Evolutionary conservation across 2,888 invertebrate species (phyloP), one percentile per base, ranked within the genome.

Genomic region (Eledona agricola): DNA sequence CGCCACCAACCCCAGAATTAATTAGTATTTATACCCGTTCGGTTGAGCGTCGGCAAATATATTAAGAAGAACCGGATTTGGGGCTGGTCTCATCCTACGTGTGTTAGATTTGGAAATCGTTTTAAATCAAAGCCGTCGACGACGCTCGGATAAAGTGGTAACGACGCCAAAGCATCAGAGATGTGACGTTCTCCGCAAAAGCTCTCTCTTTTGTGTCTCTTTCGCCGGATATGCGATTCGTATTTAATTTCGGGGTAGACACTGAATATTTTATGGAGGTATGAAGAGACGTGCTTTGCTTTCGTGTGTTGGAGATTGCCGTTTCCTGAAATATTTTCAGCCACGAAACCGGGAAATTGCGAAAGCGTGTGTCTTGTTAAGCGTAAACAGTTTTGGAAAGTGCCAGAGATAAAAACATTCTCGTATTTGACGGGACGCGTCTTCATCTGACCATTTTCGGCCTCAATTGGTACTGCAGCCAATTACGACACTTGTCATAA

Each of bases 111-210:
- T 23, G 17, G 23, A 35, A n/a, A 35, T 35, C 51, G 20, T 16
- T 45, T 51, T 51, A 45, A 51, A 51, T 51, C 43, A 40, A 51
- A 45, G n/a, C 23, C 15, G 42, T 29, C 38, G 16, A 23, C 26
- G 32, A n/a, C n/a, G 32, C 19, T 12, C 16, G 26, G 43, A 29
- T 29, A 15, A 42, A 42, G 29, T 42, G 28, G 42, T 42, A 38
- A 42, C 42, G 20, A 42, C 20, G 29, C 9, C 13, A 13, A 28
- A 13, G 42, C 29, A 29, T 42, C 29, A 42, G 20, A n/a, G 12
- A 6, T 25, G 19, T 38, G 38, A 38, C 38, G 26, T 26, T 38
- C 26, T 16, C n/a, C 38, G 26, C 38, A 26, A 38, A 42, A 20
- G 20, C 29, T 5, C 11, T 6, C 19, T 15, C 37, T 19, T 19